Evolutionary conservation across 1,140 invertebrate species (phyloP).

Genomic region (Drosophila rhopaloa): DNA sequence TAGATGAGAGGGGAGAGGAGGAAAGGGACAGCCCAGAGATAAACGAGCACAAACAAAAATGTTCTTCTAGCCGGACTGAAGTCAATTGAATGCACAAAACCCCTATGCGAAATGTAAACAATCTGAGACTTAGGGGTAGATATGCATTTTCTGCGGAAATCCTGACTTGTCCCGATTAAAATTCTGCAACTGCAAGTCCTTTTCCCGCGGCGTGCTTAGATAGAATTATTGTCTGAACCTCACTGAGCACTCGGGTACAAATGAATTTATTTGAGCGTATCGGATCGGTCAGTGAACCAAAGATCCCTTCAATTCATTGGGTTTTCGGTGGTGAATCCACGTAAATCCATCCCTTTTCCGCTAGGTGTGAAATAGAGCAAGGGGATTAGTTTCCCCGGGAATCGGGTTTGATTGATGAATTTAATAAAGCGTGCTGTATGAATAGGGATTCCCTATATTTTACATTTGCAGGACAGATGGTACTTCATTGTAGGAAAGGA

Average conservation of each 20-base stretch:
- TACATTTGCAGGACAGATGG: slow-evolving; percentile 39
- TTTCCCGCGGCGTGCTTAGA: not conserved
- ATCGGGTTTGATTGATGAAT: slow-evolving; percentile 67
- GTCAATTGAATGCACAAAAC: slow-evolving; percentile 69
- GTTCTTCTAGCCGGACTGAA: slow-evolving; percentile 28
- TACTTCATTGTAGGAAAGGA: not conserved
- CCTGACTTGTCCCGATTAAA: slow-evolving; percentile 62
- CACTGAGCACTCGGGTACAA: slow-evolving; percentile 28
- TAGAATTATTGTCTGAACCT: slow-evolving; percentile 23
- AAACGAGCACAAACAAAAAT: slow-evolving; percentile 10
- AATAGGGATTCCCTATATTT: slow-evolving; percentile 58
- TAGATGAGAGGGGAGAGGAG: not conserved
- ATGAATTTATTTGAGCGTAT: slow-evolving; percentile 36
- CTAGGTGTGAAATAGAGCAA: slow-evolving; percentile 66
- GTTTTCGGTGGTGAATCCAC: slow-evolving; percentile 12
- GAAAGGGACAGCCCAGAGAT: slow-evolving; percentile 15
- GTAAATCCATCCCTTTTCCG: slow-evolving; percentile 31
- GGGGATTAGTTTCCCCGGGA: slow-evolving; percentile 47
- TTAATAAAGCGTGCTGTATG: slow-evolving; percentile 73
- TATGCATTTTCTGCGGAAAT: slow-evolving; percentile 10
- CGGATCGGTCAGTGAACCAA: slow-evolving; percentile 53
- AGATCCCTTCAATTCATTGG: slow-evolving; percentile 66
- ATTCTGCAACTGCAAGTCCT: slow-evolving; percentile 59
- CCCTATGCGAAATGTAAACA: slow-evolving; percentile 43
- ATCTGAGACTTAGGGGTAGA: slow-evolving; percentile 11